Percentiles rank a stretch among this genome's conserved stretches.
Conservation (phyloP, 2,888 invertebrate genomes). For the Scaptodrosophila latifasciaeformis region DNA sequence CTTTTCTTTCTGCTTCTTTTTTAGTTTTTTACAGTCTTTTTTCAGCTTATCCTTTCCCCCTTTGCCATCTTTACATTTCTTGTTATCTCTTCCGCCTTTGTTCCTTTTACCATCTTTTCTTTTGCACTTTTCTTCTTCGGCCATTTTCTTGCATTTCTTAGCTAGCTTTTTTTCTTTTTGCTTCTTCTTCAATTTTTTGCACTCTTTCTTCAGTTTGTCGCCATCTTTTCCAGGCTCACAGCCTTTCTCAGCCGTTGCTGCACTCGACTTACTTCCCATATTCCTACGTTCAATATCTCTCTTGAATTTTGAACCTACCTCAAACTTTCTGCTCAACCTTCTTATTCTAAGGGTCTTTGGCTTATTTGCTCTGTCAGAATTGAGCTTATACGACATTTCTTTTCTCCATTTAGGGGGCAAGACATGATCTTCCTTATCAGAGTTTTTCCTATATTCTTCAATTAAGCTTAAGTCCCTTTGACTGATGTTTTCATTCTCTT, state of each 20-base stretch:
- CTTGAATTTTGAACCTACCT: neutral
- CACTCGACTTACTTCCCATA: neutral
- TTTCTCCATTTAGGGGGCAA: no score
- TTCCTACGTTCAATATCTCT: constrained; percentile 9
- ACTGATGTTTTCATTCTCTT: no score
- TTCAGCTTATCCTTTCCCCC: neutral
- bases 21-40: neutral
- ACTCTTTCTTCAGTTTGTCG: neutral
- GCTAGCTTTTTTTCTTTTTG: constrained; percentile 8
- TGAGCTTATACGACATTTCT: no score
- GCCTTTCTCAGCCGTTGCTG: neutral
- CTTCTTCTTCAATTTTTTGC: constrained; percentile 3
- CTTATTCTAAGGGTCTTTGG: neutral
- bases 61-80: neutral
- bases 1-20: neutral
- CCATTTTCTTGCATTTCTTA: neutral
- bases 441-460: no score
- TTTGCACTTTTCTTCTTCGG: neutral
- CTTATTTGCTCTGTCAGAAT: no score
- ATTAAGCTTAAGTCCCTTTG: no score
- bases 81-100: neutral
- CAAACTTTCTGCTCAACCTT: neutral
- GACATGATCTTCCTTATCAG: no score
- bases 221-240: neutral
- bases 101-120: neutral